Conservation (phyloP, 1,140 invertebrate genomes). For the Hypothenemus hampei region DNA sequence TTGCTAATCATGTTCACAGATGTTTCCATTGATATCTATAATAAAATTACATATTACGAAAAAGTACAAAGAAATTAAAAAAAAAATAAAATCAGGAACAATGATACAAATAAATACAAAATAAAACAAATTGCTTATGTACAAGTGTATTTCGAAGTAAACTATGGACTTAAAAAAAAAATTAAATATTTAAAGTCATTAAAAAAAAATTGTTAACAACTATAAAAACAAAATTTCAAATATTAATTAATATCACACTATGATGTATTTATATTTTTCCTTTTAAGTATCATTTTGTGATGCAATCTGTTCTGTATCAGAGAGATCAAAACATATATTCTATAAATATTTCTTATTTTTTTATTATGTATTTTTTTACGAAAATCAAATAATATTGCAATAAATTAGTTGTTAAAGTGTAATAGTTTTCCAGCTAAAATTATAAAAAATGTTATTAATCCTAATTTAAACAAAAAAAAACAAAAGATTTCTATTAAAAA, state of each 20-base stretch:
- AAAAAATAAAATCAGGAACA: conserved; percentile 42
- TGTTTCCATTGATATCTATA: conserved; percentile 11
- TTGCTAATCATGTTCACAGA: conserved; percentile 26
- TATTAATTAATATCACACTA: conserved; percentile 46
- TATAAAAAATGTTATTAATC: too few relatives aligned
- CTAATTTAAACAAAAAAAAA: too few relatives aligned
- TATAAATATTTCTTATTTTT: too few relatives aligned
- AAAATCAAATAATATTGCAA: too few relatives aligned
- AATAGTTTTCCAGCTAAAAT: too few relatives aligned
- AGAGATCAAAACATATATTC: conserved; percentile 42
- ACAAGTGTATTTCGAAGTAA: conserved; percentile 36
- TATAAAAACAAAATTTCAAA: conserved; percentile 42
- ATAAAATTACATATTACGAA: conserved; percentile 9
- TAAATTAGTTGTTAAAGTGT: too few relatives aligned
- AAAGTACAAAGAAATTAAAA: conserved; percentile 30
- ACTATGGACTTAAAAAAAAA: conserved; percentile 21
- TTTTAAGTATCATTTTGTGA: too few relatives aligned
- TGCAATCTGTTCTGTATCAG: conserved; percentile 32
- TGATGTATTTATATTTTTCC: conserved; percentile 34
- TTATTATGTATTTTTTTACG: too few relatives aligned
- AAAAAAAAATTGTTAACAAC: conserved; percentile 42
- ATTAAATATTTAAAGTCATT: too few relatives aligned
- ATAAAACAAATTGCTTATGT: conserved; percentile 39
- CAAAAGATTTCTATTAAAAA: too few relatives aligned
- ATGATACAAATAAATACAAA: conserved; percentile 44